These are phyloP conservation scores for Monochamus saltuarius DNA, from an alignment of 1,140 invertebrate genomes.

Conservation along the genomic window DNA sequence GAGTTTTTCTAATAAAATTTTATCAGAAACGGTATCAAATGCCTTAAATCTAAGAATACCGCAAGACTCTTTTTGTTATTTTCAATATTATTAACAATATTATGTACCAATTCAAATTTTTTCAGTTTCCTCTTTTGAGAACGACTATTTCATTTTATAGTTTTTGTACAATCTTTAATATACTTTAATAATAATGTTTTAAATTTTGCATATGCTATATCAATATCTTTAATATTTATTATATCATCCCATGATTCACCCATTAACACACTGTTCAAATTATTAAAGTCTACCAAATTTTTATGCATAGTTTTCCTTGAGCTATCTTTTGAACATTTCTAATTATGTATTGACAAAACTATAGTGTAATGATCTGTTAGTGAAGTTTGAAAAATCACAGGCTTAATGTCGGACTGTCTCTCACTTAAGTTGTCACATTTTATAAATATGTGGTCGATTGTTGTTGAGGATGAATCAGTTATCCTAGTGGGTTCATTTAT, in stretches of 20 bases:
- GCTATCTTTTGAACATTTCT: not conserved
- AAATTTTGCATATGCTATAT: not conserved
- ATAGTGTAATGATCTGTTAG: too few species aligned
- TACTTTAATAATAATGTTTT: too few species aligned
- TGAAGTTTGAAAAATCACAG: too few species aligned
- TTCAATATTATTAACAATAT: too few species aligned
- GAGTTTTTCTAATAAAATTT: conserved; percentile 6
- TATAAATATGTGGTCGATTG: not conserved
- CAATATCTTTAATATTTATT: conserved; percentile 3
- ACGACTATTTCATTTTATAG: not conserved
- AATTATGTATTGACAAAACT: not conserved
- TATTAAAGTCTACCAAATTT: not conserved
- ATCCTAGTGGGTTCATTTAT: too few species aligned
- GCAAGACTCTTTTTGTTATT: too few species aligned
- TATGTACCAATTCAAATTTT: conserved; percentile 4
- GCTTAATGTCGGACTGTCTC: too few species aligned
- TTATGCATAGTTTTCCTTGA: not conserved
- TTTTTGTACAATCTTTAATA: not conserved
- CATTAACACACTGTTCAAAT: not conserved
- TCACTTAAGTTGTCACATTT: too few species aligned
- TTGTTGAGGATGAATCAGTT: not conserved
- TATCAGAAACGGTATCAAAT: conserved; percentile 18
- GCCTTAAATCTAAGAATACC: conserved; percentile 18
- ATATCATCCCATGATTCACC: not conserved
- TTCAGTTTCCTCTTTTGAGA: conserved; percentile 1